Conservation (phyloP, 2,888 invertebrate species). For the Bellardia bayeri region DNA sequence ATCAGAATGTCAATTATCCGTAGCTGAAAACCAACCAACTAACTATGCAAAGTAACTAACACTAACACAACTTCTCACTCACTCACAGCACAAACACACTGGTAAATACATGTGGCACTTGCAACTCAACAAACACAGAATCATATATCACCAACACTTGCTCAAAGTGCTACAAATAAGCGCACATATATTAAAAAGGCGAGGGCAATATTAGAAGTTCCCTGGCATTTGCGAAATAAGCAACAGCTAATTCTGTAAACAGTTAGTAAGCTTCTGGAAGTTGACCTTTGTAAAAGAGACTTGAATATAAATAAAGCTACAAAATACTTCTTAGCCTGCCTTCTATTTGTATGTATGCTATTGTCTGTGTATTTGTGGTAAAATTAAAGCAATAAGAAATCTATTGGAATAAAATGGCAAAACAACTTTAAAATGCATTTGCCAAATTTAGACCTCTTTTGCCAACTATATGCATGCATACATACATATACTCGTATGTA, state of each 20-base stretch:
- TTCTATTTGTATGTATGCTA: neutral
- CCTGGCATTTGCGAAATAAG: neutral
- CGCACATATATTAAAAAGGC: neutral
- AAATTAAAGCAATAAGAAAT: conserved; percentile 44
- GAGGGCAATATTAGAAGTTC: neutral
- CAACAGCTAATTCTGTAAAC: no score
- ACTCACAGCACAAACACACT: neutral
- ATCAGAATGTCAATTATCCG: conserved; percentile 72
- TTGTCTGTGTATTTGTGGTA: neutral
- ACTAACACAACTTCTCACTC: neutral
- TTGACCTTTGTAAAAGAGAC: no score
- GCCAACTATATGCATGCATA: conserved; percentile 10
- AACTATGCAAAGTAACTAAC: conserved; percentile 43
- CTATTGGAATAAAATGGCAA: conserved; percentile 48
- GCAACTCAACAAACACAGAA: conserved; percentile 8
- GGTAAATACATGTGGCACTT: conserved; percentile 8
- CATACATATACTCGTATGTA: neutral
- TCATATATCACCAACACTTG: conserved; percentile 62
- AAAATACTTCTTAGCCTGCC: neutral
- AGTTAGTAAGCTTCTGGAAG: no score
- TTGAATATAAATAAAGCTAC: no score
- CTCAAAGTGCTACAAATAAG: conserved; percentile 25
- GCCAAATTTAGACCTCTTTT: conserved; percentile 66
- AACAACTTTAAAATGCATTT: conserved; percentile 68
- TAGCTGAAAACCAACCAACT: conserved; percentile 48